Evolutionary conservation across 2,888 invertebrate genomes (phyloP).

Genomic region (Sipha maydis): DNA sequence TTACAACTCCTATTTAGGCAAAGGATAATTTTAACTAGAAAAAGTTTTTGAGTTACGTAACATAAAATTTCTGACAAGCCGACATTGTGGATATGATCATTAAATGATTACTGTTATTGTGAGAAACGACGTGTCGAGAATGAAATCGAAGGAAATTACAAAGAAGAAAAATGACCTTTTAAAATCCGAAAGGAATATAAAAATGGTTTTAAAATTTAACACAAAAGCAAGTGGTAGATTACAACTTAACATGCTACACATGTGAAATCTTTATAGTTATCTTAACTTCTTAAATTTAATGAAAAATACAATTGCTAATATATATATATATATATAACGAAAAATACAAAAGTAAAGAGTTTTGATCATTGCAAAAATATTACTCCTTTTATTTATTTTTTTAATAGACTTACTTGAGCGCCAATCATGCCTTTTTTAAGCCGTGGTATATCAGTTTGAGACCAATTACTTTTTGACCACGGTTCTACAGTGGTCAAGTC

Average conservation of each 20-base stretch:
- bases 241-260: not conserved
- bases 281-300: too few species aligned
- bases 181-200: constrained; percentile 7
- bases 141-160: constrained; percentile 16
- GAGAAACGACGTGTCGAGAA: constrained; percentile 21
- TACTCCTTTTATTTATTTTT: not conserved
- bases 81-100: constrained; percentile 3
- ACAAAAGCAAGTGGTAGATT: not conserved
- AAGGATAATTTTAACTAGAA: not conserved
- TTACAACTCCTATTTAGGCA: not conserved
- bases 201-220: not conserved
- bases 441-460: constrained; percentile 91
- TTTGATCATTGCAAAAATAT: not conserved
- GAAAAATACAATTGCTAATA: too few species aligned
- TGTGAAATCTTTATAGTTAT: too few species aligned
- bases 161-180: not conserved
- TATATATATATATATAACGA: too few species aligned
- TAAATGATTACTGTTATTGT: not conserved
- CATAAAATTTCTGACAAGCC: not conserved
- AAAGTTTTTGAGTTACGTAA: not conserved
- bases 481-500: constrained; percentile 78
- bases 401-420: constrained; percentile 74
- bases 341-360: constrained; percentile 4
- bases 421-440: constrained; percentile 80
- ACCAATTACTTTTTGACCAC: constrained; percentile 88